Conservation (phyloP, 2,797 vertebrate genomes). For the Tympanoctomys barrerae region DNA sequence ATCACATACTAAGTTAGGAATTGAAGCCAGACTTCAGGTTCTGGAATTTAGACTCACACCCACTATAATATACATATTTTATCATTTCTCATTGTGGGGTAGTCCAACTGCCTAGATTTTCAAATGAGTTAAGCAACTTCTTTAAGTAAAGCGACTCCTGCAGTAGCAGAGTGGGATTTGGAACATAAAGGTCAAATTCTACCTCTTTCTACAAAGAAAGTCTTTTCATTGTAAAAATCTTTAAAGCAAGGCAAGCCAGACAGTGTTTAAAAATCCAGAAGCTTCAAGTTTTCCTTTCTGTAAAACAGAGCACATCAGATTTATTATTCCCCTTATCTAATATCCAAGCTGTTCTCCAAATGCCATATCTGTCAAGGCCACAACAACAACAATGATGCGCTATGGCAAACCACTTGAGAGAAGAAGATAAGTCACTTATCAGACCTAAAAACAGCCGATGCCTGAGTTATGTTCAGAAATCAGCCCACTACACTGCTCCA, state of each 20-base stretch:
- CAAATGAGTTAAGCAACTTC: slow-evolving; percentile 26
- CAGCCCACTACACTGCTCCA: slow-evolving; percentile 34
- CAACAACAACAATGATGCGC: background rate
- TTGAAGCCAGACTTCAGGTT: background rate
- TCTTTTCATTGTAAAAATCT: background rate
- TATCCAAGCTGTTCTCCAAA: slow-evolving; percentile 53
- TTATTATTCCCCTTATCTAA: slow-evolving; percentile 44
- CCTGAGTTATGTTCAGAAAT: slow-evolving; percentile 69
- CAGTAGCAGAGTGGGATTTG: background rate
- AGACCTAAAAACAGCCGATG: slow-evolving; percentile 59
- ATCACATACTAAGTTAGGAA: slow-evolving; percentile 18
- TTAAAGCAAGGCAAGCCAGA: slow-evolving; percentile 44
- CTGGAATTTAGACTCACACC: slow-evolving; percentile 1
- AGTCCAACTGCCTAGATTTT: background rate
- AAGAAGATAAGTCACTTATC: slow-evolving; percentile 41
- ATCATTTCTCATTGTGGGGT: background rate
- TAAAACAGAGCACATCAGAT: slow-evolving; percentile 53
- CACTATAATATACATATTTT: background rate
- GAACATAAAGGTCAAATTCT: background rate
- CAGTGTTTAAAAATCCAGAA: slow-evolving; percentile 50
- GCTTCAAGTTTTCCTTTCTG: slow-evolving; percentile 62
- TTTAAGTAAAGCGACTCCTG: background rate
- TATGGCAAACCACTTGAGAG: background rate
- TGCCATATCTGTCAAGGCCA: background rate
- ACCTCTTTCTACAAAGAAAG: background rate